Base-by-base conservation (phyloP, 1,140 invertebrate genomes). In the Saccostrea glomerata region DNA sequence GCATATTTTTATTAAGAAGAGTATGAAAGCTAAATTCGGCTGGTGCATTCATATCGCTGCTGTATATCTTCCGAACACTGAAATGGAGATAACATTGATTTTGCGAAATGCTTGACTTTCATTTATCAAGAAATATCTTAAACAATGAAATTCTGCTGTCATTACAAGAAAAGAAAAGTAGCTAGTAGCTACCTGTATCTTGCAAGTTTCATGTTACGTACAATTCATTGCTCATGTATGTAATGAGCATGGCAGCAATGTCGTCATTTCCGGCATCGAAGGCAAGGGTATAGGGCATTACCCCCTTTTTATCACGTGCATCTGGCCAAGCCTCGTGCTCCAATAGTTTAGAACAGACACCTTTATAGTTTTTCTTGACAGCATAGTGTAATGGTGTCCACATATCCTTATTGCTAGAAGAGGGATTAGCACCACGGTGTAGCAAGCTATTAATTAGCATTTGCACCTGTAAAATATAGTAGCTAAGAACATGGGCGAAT, bases 321-420 rank as follows among this genome's bases (percentile, higher is more conserved):
- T 92, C 89, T 1, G 93, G 92, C 55, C 90, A 87, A 23, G 93
- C 93, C 36, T 94, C 92, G 82, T 91, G 90, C 25, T 93, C 93
- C 54, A 94, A 86, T n/a, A 94, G 88, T 84, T 92, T 92, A 60
- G 77, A 89, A 36, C 92, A 91, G 36, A 94, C 92, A 20, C 92
- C 92, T 87, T 91, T 91, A 60, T 92, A 92, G 82, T 90, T 90
- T n/a, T 91, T 88, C 73, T 88, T 85, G 1, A 92, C 93, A 23
- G 93, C 93, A 87, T 91, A 91, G 86, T 94, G 93, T 47, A 94
- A 87, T 6, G 93, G 90, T 54, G 93, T 93, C 89, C 89, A 89
- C n/a, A 90, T 82, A 9, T 92, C 87, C 7, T 56, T 63, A 82
- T 93, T 91, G 36, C 84, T 82, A 20, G 91, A 87, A 0, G 92